Conservation (phyloP, 2,797 vertebrate species). For the Chelonia mydas region DNA sequence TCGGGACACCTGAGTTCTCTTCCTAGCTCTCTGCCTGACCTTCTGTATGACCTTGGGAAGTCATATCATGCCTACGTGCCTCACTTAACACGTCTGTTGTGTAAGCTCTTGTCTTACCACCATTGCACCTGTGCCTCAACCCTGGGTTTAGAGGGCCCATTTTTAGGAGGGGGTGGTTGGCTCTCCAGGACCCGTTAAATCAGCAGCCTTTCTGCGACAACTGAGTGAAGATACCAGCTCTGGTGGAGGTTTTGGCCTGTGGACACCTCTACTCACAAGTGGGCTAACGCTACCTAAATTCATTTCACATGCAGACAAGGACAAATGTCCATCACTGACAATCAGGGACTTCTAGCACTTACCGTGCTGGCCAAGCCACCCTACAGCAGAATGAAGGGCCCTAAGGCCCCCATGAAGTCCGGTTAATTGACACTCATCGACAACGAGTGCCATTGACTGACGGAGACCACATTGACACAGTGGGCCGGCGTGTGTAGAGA, state of each 20-base stretch:
- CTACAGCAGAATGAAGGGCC: not conserved
- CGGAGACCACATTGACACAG: not conserved
- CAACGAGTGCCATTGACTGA: not conserved
- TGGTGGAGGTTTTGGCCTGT: not conserved
- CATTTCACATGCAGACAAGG: not conserved
- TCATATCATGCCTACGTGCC: not conserved
- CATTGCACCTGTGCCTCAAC: not conserved
- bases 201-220: not conserved
- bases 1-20: not conserved
- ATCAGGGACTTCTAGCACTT: not conserved
- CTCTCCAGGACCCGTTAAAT: not conserved
- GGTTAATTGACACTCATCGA: not conserved
- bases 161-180: not conserved
- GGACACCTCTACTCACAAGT: not conserved
- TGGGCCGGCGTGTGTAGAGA: not conserved
- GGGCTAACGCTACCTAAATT: not conserved
- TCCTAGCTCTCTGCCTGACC: not conserved
- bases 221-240: not conserved
- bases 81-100: not conserved
- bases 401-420: not conserved
- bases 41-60: not conserved
- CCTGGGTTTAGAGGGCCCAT: not conserved
- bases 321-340: not conserved
- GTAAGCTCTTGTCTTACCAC: not conserved
- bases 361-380: not conserved